Conservation (phyloP, 2,113 vertebrate genomes). For the Pterocles gutturalis region DNA sequence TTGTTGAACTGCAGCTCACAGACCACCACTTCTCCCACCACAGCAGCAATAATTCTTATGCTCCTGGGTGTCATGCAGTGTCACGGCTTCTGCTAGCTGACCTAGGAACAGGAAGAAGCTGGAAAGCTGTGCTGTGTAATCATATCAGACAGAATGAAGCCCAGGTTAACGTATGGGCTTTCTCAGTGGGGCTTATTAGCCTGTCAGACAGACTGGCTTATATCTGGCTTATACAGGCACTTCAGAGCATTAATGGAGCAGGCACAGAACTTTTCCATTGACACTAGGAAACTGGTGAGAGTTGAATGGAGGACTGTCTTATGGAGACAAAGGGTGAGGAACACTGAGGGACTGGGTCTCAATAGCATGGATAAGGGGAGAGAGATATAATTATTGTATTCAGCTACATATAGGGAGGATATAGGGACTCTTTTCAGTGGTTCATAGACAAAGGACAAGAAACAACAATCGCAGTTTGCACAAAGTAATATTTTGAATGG, state of each 20-base stretch:
- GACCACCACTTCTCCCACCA: neutral
- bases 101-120: neutral
- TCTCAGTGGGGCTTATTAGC: neutral
- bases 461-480: rapidly evolving
- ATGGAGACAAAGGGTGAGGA: neutral
- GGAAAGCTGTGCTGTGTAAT: neutral
- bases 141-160: neutral
- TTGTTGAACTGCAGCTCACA: neutral
- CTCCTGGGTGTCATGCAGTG: neutral
- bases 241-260: neutral
- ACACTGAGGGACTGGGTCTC: neutral
- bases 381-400: neutral
- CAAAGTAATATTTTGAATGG: neutral
- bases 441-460: neutral
- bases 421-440: neutral
- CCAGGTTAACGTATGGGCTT: neutral
- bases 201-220: neutral
- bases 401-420: neutral
- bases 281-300: neutral
- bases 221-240: neutral
- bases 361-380: neutral
- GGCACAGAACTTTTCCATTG: neutral
- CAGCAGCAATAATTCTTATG: neutral
- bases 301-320: neutral
- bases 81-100: neutral